Base-by-base conservation (phyloP, 2,797 vertebrate genomes). In the Antennarius maculatus region DNA sequence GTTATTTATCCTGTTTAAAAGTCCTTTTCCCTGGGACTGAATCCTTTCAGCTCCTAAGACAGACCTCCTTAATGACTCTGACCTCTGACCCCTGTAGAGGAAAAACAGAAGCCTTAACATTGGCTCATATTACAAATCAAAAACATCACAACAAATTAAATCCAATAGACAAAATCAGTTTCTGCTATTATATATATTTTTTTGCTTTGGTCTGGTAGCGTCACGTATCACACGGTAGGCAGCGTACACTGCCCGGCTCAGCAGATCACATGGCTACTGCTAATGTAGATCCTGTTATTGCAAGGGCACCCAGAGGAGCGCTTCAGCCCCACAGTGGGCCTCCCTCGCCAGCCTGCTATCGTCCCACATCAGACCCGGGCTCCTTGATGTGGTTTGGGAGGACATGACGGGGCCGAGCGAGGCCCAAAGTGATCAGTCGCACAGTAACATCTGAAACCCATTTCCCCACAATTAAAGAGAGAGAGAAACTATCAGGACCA, bases 381-480 rank as follows among this genome's bases (percentile, higher is more conserved):
- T 57, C 59, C 88, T 92, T 94, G 87, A 93, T 92, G 93, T 94
- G 92, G 92, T 92, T 92, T 92, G 87, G 88, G 90, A 91, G 91
- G 91, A 93, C 90, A 91, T 84, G 90, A 90, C 79, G 79, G 86
- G 89, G 87, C 89, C 68, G 79, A 86, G 83, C 85, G 13, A 76
- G 89, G 83, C 90, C 88, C 81, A 85, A 90, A 91, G 91, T 92
- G 92, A 93, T 92, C 92, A 92, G 90, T 90, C 85, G 86, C 70
- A 62, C 83, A 83, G 89, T 74, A 88, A 93, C 94, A 94, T 94
- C 93, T 94, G 94, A 94, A 93, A 92, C 77, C 89, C 85, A 94
- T 94, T 93, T 91, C 88, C 89, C 90, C 86, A 88, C 91, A 94
- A 94, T 94, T 92, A 94, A 93, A 91, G 91, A 90, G 87, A 86